Evolutionary conservation across 2,113 vertebrate species (phyloP).

Genomic region (Bucco capensis): DNA sequence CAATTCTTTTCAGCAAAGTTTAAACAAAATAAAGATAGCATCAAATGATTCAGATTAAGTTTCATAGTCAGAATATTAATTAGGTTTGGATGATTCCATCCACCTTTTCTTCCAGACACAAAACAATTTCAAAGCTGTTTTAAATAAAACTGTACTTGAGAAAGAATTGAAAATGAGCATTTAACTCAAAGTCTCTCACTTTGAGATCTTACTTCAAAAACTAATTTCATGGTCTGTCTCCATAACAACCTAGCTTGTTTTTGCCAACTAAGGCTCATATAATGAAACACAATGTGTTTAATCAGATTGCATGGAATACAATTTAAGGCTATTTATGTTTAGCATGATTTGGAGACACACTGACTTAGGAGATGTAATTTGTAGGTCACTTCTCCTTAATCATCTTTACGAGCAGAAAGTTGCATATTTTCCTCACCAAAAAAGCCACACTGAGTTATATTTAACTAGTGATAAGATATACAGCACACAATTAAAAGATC

Average conservation of each 20-base stretch:
- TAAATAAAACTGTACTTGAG: background rate
- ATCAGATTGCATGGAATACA: background rate
- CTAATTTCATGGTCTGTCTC: constrained; percentile 32
- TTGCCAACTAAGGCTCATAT: background rate
- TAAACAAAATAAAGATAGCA: background rate
- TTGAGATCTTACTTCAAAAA: constrained; percentile 14
- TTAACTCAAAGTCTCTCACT: constrained; percentile 8
- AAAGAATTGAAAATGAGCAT: background rate
- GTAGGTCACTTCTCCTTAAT: background rate
- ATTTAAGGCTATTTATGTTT: constrained; percentile 18
- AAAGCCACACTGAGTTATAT: background rate
- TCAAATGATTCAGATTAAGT: background rate
- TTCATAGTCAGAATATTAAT: background rate
- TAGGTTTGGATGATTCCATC: background rate
- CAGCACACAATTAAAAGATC: background rate
- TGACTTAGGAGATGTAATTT: background rate
- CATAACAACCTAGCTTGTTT: constrained; percentile 1
- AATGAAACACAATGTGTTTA: constrained; percentile 10
- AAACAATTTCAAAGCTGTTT: background rate
- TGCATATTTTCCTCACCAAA: background rate
- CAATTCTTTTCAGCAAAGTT: background rate
- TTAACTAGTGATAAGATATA: background rate
- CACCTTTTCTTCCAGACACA: background rate
- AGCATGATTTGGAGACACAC: background rate
- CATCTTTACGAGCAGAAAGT: background rate